Evolutionary conservation across 1,140 invertebrate species (phyloP).

Genomic region (Euschistus heros): DNA sequence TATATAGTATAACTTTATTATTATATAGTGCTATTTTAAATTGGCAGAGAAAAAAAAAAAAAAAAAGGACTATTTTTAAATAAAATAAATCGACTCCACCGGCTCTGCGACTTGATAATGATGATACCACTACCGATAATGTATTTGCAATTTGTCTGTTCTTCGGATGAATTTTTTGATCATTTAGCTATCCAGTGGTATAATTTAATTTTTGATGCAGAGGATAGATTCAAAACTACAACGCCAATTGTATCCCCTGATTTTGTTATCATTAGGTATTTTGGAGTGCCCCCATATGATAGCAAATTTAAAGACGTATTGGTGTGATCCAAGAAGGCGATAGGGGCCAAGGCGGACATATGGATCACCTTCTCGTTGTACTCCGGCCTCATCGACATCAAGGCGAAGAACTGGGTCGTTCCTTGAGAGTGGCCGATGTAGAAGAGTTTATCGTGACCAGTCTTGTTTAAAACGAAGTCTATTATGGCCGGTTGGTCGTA

Average conservation of each 20-base stretch:
- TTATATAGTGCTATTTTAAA: no score
- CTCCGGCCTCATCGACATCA: slow-evolving; percentile 42
- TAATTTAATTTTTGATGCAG: no score
- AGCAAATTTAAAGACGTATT: no score
- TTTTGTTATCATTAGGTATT: slow-evolving; percentile 25
- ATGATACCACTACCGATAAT: no score
- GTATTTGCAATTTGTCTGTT: no score
- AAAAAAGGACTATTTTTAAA: no score
- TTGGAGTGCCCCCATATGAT: background rate
- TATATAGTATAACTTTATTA: no score
- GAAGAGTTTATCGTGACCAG: slow-evolving; percentile 38
- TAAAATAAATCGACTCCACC: background rate
- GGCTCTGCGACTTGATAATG: no score
- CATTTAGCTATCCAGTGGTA: no score
- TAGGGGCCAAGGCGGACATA: slow-evolving; percentile 39
- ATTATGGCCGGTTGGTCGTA: slow-evolving; percentile 52
- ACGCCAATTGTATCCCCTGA: background rate
- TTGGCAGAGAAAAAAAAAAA: no score
- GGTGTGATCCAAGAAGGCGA: slow-evolving; percentile 30
- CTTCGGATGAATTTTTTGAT: no score
- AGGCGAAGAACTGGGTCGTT: slow-evolving; percentile 40
- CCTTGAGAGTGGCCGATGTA: slow-evolving; percentile 54
- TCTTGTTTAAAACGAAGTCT: slow-evolving; percentile 45
- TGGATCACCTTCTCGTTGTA: slow-evolving; percentile 41
- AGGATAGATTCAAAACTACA: background rate